phyloP scores from a whole-genome alignment of 2,797 vertebrate species.

The Scolopax bukidnonensis region DNA sequence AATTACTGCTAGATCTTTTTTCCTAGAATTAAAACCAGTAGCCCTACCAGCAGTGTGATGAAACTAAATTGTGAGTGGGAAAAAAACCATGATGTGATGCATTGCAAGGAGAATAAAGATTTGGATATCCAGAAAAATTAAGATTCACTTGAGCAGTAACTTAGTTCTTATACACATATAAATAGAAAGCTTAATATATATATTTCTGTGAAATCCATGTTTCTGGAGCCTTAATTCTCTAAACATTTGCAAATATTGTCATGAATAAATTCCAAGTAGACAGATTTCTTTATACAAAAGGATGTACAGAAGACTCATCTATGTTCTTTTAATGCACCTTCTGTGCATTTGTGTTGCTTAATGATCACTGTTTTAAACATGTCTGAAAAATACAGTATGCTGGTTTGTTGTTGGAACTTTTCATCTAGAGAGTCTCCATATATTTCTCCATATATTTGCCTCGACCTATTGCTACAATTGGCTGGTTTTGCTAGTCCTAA shows the following conservation, averaged over 20 bases:
- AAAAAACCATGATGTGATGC: background rate
- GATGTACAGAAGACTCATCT: background rate
- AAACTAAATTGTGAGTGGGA: background rate
- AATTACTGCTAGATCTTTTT: background rate
- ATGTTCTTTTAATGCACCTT: background rate
- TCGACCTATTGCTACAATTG: background rate
- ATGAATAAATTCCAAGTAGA: background rate
- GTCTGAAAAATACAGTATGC: background rate
- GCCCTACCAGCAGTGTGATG: background rate
- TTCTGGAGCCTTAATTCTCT: background rate
- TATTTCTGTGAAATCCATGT: background rate
- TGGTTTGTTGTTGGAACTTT: background rate
- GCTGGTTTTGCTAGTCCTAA: background rate
- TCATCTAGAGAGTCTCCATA: background rate
- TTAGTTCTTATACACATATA: background rate
- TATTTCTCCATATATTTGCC: background rate
- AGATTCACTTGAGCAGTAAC: background rate
- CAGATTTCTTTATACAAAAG: background rate
- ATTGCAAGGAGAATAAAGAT: background rate
- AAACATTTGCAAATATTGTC: background rate
- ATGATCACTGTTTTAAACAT: background rate
- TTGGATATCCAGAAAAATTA: background rate
- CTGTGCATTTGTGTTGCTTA: background rate
- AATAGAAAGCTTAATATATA: background rate
- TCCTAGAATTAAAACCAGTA: background rate